Evolutionary conservation across 1,140 invertebrate species (phyloP), one percentile per base, ranked within the genome.

Genomic region (Camponotus floridanus): DNA sequence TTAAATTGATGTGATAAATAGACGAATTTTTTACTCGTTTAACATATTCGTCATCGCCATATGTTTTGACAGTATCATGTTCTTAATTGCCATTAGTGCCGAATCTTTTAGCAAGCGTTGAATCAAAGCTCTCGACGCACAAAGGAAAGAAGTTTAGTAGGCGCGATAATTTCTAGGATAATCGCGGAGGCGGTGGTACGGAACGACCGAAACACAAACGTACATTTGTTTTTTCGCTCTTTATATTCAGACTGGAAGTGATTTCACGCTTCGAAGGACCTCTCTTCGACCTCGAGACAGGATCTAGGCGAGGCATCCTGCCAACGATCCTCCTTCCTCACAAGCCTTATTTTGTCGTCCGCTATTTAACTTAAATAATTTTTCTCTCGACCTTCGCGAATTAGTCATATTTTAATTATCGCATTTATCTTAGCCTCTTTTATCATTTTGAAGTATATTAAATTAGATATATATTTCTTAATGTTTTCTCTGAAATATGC

Each of bases 281-380:
- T 92, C 89, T 88, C 85, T 73, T 87, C 86, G 91, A 70, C 78
- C 86, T 86, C 88, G 91, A 93, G 91, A 94, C 93, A 94, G 94
- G 94, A 94, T 94, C 92, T 94, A 93, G 94, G 94, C 89, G 94
- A 94, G 94, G 93, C 94, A 93, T 93, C 93, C 93, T 94, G 92
- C 88, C 87, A 68, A 7, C 59, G 36, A 68, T 39, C 62, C 80
- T 86, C 85, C 65, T 81, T 87, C 61, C 33, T 55, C 71, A 57
- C 4, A n/a, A 51, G 42, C 33, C 18, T 85, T 51, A 39, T 76
- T 83, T 85, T 62, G 55, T n/a, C 59, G 55, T 85, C 48, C 57
- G 70, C 67, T 61, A 26, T 59, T 68, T 70, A 61, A 51, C 48
- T 64, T 86, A 42, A 48, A 55, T 68, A 55, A n/a, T 61, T 61